These are phyloP conservation scores for Hypanus sabinus DNA, from an alignment of 2,113 vertebrate genomes.

Conservation along the genomic window DNA sequence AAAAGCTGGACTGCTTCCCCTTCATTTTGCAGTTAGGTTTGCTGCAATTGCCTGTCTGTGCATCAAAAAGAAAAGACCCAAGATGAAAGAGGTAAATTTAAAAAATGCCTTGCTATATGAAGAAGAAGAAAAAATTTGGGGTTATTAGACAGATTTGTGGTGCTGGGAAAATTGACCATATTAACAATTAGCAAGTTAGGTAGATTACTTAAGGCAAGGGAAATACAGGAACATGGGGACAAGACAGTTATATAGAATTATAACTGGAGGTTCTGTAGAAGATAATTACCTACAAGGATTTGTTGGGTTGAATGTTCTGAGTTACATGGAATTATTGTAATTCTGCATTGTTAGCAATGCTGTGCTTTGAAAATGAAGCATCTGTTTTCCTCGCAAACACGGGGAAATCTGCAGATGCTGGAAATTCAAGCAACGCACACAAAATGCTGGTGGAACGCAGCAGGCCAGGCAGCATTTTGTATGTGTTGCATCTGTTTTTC, in stretches of 20 bases:
- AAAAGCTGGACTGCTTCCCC: conserved; percentile 44
- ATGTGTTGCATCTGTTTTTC: too few relatives aligned
- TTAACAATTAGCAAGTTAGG: not conserved
- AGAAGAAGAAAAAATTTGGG: not conserved
- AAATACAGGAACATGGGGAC: not conserved
- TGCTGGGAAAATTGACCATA: not conserved
- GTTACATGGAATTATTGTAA: not conserved
- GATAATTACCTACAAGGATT: not conserved
- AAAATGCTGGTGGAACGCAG: too few relatives aligned
- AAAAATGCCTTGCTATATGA: not conserved
- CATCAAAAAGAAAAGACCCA: conserved; percentile 52
- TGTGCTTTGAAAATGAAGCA: not conserved
- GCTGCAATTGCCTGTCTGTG: conserved; percentile 54
- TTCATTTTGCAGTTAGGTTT: conserved; percentile 48
- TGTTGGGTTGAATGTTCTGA: not conserved
- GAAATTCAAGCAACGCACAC: too few relatives aligned
- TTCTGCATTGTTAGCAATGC: not conserved
- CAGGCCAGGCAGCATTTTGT: too few relatives aligned
- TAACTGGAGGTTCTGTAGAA: not conserved
- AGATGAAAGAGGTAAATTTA: conserved; percentile 52
- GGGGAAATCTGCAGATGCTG: too few relatives aligned
- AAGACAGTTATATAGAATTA: not conserved
- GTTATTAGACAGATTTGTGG: not conserved
- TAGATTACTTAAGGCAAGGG: not conserved
- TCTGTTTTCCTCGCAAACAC: not conserved